These are phyloP conservation scores for Acronicta leporina DNA, from an alignment of 2,888 invertebrate genomes.

Conservation along the genomic window DNA sequence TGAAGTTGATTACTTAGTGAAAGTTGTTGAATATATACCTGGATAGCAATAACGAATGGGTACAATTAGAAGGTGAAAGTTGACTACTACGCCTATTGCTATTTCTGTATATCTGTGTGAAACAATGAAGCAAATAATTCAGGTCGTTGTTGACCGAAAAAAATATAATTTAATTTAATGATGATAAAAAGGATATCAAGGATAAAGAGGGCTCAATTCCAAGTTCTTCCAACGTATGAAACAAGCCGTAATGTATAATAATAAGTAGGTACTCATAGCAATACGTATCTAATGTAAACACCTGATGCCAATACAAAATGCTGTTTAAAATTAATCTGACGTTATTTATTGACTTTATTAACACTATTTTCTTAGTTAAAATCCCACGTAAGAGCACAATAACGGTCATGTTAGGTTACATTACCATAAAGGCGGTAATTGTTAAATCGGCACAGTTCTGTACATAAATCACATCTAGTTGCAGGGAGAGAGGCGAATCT, in stretches of 20 bases:
- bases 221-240: slow-evolving; percentile 36
- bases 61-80: slow-evolving; percentile 54
- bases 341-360: slow-evolving; percentile 58
- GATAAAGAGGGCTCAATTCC: slow-evolving; percentile 26
- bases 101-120: slow-evolving; percentile 30
- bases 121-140: slow-evolving; percentile 29
- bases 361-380: slow-evolving; percentile 56
- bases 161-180: background rate
- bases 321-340: slow-evolving; percentile 59
- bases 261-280: slow-evolving; percentile 21
- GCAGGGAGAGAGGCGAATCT: slow-evolving; percentile 73
- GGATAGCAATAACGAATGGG: slow-evolving; percentile 35
- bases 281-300: slow-evolving; percentile 41
- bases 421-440: slow-evolving; percentile 76
- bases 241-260: slow-evolving; percentile 33
- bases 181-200: slow-evolving; percentile 39
- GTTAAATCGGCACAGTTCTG: slow-evolving; percentile 83
- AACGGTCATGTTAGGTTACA: slow-evolving; percentile 69
- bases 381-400: slow-evolving; percentile 65
- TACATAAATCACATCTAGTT: slow-evolving; percentile 83
- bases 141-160: slow-evolving; percentile 1
- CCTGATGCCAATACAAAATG: slow-evolving; percentile 48
- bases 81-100: slow-evolving; percentile 35
- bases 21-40: slow-evolving; percentile 41
- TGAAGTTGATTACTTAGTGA: slow-evolving; percentile 51